phyloP scores from a whole-genome alignment of 2,888 invertebrate species.

The Lithophane semibrunnea region DNA sequence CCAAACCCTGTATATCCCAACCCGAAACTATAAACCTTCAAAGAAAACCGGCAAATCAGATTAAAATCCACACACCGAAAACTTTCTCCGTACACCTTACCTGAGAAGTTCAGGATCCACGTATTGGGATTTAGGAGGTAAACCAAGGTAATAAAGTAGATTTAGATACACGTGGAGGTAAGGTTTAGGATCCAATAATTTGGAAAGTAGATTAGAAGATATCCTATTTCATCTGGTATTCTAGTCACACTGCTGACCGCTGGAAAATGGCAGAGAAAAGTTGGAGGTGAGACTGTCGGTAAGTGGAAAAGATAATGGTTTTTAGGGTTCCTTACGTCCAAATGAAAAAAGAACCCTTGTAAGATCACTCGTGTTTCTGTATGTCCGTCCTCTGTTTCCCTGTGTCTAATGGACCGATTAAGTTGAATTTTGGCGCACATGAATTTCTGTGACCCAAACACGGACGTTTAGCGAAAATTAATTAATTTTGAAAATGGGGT shows the following conservation, averaged over 20 bases:
- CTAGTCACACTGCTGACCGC: constrained; percentile 36
- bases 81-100: constrained; percentile 38
- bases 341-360: too few species aligned
- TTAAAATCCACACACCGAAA: constrained; percentile 54
- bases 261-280: background rate
- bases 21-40: constrained; percentile 43
- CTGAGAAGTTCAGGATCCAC: constrained; percentile 40
- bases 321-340: too few species aligned
- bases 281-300: background rate
- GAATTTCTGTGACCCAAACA: too few species aligned
- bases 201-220: constrained; percentile 52
- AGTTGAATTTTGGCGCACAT: too few species aligned
- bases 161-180: constrained; percentile 38
- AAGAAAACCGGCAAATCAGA: constrained; percentile 63
- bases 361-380: too few species aligned
- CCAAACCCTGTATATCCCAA: constrained; percentile 9
- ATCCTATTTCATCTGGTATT: constrained; percentile 48
- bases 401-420: too few species aligned
- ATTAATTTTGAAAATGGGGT: too few species aligned
- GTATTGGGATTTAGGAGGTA: constrained; percentile 48
- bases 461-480: too few species aligned
- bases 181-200: constrained; percentile 43
- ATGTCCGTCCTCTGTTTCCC: too few species aligned
- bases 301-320: background rate
- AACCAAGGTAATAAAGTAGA: constrained; percentile 42